phyloP scores from a whole-genome alignment of 2,113 vertebrate species.

The Rallus limicola region DNA sequence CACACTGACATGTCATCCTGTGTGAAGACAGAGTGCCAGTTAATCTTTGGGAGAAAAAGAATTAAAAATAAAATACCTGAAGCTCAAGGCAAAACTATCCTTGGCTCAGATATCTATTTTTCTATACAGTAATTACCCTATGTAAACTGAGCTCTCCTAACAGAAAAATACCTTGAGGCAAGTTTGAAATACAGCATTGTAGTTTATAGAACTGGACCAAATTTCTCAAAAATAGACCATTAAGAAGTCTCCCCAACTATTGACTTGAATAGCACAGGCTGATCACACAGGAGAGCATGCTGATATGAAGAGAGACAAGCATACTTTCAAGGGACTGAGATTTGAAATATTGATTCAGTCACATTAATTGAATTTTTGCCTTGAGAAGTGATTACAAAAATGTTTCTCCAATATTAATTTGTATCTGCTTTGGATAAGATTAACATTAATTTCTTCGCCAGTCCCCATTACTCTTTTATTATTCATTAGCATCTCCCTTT shows the following conservation, averaged over 20 bases:
- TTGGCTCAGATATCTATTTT: slow-evolving; percentile 33
- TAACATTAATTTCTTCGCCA: slow-evolving; percentile 85
- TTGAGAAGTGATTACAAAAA: slow-evolving; percentile 91
- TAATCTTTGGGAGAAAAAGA: not conserved
- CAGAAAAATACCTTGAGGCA: slow-evolving; percentile 10
- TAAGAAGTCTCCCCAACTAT: slow-evolving; percentile 62
- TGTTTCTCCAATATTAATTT: slow-evolving; percentile 89
- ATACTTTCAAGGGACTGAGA: slow-evolving; percentile 79
- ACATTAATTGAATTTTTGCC: slow-evolving; percentile 92
- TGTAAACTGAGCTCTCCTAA: slow-evolving; percentile 48
- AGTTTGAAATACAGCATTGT: slow-evolving; percentile 40
- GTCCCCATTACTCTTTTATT: slow-evolving; percentile 91
- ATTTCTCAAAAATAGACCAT: slow-evolving; percentile 52
- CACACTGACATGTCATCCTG: not conserved
- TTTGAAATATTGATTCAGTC: slow-evolving; percentile 89
- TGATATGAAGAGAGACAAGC: slow-evolving; percentile 74
- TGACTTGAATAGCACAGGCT: slow-evolving; percentile 56
- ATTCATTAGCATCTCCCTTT: slow-evolving; percentile 93
- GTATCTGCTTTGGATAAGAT: slow-evolving; percentile 86
- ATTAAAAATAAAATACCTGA: not conserved
- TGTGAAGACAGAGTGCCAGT: not conserved
- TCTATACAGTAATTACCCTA: slow-evolving; percentile 57
- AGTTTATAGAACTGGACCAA: slow-evolving; percentile 46
- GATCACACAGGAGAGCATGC: slow-evolving; percentile 58
- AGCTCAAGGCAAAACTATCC: not conserved